Percentiles rank a stretch among this genome's conserved stretches.
phyloP scores from a whole-genome alignment of 2,888 invertebrate genomes.

The Erynnis tages region DNA sequence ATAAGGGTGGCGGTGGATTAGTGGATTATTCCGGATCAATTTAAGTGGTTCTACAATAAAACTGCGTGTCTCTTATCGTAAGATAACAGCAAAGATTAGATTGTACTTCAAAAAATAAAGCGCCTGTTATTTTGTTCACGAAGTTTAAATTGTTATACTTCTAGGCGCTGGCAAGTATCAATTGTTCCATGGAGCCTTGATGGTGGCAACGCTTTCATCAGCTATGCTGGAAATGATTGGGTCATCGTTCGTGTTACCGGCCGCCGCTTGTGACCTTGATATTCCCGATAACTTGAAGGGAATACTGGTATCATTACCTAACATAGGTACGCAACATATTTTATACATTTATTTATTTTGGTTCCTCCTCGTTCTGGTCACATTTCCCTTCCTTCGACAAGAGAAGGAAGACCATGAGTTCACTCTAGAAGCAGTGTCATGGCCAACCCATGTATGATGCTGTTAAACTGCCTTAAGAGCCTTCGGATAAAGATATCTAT shows the following conservation, averaged over 20 bases:
- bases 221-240: constrained; percentile 69
- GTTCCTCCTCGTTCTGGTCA: not conserved
- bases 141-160: constrained; percentile 12
- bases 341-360: too few species aligned
- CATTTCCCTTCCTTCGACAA: too few species aligned
- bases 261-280: constrained; percentile 85
- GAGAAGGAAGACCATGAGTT: too few species aligned
- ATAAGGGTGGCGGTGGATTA: too few species aligned
- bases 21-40: not conserved
- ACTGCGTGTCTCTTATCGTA: too few species aligned
- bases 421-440: too few species aligned
- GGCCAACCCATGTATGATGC: too few species aligned
- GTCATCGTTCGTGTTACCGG: constrained; percentile 85
- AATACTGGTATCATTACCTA: constrained; percentile 85
- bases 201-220: constrained; percentile 53
- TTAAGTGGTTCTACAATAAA: too few species aligned
- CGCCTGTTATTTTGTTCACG: not conserved
- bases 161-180: constrained; percentile 67
- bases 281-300: constrained; percentile 84
- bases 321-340: constrained; percentile 77
- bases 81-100: too few species aligned
- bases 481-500: too few species aligned
- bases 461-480: too few species aligned
- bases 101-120: not conserved
- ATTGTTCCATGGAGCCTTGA: constrained; percentile 54